Evolutionary conservation across 37 sponge, comb jelly and placozoan species (phyloP).

Genomic region (Halisarca cf. caerulea): DNA sequence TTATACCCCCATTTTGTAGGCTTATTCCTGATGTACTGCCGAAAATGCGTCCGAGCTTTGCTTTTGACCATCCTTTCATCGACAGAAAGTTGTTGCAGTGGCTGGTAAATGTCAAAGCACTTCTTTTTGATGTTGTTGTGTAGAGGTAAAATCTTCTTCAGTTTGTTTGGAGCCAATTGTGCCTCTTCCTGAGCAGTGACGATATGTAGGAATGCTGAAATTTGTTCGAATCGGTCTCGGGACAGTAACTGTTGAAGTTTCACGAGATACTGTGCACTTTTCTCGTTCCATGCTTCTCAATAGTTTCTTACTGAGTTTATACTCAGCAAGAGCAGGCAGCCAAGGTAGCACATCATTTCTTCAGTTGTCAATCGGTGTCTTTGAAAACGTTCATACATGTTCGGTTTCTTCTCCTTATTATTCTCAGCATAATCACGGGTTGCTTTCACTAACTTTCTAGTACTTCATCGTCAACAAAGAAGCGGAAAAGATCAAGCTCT

Average conservation of each 20-base stretch:
- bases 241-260: background rate
- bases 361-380: background rate
- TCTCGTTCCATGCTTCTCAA: background rate
- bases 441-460: background rate
- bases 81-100: too few relatives aligned
- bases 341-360: background rate
- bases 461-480: background rate
- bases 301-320: background rate
- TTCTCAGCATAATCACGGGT: constrained; percentile 17
- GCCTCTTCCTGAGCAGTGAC: constrained; percentile 18
- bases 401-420: background rate
- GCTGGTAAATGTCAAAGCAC: too few relatives aligned
- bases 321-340: background rate
- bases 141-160: too few relatives aligned
- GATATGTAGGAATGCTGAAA: constrained; percentile 2
- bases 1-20: too few relatives aligned
- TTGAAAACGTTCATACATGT: background rate
- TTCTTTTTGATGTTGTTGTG: too few relatives aligned
- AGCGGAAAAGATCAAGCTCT: background rate
- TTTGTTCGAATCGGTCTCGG: background rate
- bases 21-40: too few relatives aligned
- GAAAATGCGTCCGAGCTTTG: too few relatives aligned
- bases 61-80: too few relatives aligned
- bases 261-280: background rate
- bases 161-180: too few relatives aligned